Conservation (phyloP, 2,888 invertebrate genomes). For the Drosophila lacicola region DNA sequence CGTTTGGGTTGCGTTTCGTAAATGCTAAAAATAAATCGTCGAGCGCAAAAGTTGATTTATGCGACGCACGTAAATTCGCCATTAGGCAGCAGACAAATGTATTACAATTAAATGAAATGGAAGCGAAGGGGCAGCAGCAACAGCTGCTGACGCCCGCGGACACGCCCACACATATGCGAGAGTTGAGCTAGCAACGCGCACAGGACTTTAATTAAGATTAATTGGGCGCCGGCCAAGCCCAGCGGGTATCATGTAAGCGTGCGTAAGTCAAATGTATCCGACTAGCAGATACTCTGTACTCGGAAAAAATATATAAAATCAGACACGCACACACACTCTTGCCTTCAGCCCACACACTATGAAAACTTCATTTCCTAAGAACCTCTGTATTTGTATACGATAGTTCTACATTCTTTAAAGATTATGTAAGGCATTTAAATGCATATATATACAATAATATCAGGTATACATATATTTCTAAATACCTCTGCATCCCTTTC, state of each 20-base stretch:
- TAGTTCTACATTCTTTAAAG: too few relatives aligned
- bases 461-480: too few relatives aligned
- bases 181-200: constrained; percentile 23
- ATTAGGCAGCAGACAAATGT: constrained; percentile 76
- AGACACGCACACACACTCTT: too few relatives aligned
- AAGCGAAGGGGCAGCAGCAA: constrained; percentile 47
- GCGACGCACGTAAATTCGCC: constrained; percentile 72
- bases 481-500: too few relatives aligned
- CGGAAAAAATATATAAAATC: too few relatives aligned
- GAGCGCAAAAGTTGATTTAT: constrained; percentile 71
- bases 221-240: constrained; percentile 57
- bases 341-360: too few relatives aligned
- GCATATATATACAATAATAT: too few relatives aligned
- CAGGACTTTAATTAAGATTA: constrained; percentile 76
- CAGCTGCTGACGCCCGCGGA: constrained; percentile 57
- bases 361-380: too few relatives aligned
- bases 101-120: constrained; percentile 75
- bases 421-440: too few relatives aligned
- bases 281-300: not conserved
- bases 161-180: constrained; percentile 39
- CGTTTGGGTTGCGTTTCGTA: constrained; percentile 17
- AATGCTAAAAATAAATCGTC: constrained; percentile 68
- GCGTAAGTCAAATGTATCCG: not conserved
- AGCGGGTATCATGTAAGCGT: constrained; percentile 1
- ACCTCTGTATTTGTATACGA: too few relatives aligned